Percentiles rank a stretch among this genome's conserved stretches.
Conservation (phyloP, 1,140 invertebrate genomes). For the Diprion similis region DNA sequence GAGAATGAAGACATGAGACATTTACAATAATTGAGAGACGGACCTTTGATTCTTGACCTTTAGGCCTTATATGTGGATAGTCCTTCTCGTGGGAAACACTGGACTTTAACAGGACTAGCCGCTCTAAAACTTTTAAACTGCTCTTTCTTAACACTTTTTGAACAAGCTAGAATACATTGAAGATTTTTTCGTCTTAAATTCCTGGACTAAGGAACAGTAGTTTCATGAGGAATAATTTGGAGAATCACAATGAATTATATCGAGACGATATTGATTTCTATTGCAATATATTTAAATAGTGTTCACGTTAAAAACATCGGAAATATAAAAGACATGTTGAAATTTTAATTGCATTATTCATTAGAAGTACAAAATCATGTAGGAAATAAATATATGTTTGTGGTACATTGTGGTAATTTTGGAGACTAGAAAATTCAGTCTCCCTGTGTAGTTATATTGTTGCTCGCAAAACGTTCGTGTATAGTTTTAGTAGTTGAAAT, state of each 20-base stretch:
- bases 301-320: constrained; percentile 44
- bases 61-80: too few species aligned
- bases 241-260: not conserved
- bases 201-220: not conserved
- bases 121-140: too few species aligned
- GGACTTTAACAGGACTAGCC: too few species aligned
- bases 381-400: constrained; percentile 52
- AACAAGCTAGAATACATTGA: too few species aligned
- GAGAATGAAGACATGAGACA: too few species aligned
- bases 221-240: not conserved
- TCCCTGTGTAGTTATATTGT: constrained; percentile 42
- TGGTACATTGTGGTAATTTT: constrained; percentile 39
- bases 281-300: constrained; percentile 5
- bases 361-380: constrained; percentile 56
- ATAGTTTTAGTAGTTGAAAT: constrained; percentile 36
- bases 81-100: too few species aligned
- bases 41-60: too few species aligned
- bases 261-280: not conserved
- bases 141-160: too few species aligned
- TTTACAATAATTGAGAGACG: too few species aligned
- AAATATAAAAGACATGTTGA: constrained; percentile 51
- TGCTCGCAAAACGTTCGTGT: constrained; percentile 39
- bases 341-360: constrained; percentile 50
- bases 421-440: constrained; percentile 52
- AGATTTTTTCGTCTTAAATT: too few species aligned